A percentile compares a stretch with the other conserved stretches of the same genome.
Conservation (phyloP, 2,797 vertebrate genomes). For the Sebastes diaconus region DNA sequence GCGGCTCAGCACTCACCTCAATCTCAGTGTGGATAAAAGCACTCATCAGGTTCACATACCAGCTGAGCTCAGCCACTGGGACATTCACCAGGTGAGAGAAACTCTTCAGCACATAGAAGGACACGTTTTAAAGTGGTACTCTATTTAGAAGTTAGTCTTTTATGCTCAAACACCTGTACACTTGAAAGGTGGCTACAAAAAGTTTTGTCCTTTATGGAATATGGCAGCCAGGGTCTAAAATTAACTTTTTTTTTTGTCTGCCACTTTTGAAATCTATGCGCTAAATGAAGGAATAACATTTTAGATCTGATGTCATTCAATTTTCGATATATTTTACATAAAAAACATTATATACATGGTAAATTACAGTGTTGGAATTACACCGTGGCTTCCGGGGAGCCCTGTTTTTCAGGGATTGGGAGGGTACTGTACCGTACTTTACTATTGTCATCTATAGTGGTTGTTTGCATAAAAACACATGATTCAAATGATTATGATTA, state of each 20-base stretch:
- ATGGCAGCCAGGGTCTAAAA: neutral
- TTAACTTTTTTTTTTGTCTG: neutral
- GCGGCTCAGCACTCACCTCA: conserved; percentile 89
- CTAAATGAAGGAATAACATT: no score
- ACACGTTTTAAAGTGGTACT: neutral
- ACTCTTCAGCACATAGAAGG: neutral
- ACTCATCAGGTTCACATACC: conserved; percentile 88
- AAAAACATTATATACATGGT: no score
- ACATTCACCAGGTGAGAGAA: conserved; percentile 89
- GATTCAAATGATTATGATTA: no score
- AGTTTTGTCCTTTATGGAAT: neutral
- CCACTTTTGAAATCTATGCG: no score
- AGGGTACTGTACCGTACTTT: no score
- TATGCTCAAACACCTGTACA: neutral
- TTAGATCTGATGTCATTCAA: no score
- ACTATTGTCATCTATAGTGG: no score
- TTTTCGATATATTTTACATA: no score
- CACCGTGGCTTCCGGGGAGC: no score
- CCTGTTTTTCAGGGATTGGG: no score
- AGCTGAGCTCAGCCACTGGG: conserved; percentile 86
- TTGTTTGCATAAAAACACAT: no score
- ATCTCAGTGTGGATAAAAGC: conserved; percentile 91
- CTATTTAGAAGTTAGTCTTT: neutral
- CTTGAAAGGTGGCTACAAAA: neutral
- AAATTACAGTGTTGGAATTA: no score